A percentile compares a stretch with the other conserved stretches of the same genome.
phyloP scores from a whole-genome alignment of 2,888 invertebrate species.

The Ochropleura leucogaster region DNA sequence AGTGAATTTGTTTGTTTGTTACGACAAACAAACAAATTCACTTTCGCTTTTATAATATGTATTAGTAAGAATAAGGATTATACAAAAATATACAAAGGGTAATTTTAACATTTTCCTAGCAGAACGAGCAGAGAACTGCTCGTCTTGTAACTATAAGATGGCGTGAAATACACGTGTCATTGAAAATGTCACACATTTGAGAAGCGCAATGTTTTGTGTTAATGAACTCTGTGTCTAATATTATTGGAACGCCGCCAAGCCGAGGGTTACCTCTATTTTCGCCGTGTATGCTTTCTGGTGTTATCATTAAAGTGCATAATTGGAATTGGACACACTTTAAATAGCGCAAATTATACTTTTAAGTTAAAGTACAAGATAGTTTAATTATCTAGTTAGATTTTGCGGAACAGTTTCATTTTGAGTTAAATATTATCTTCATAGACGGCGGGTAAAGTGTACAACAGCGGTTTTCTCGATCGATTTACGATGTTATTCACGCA shows the following conservation, averaged over 20 bases:
- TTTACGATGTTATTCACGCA: slow-evolving; percentile 4
- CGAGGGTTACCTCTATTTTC: slow-evolving; percentile 7
- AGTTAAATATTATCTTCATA: slow-evolving; percentile 14
- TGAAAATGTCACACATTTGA: slow-evolving; percentile 44
- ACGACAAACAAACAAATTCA: no score
- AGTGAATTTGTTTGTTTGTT: no score
- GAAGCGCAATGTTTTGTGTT: slow-evolving; percentile 45
- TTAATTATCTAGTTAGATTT: not conserved
- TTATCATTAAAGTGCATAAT: slow-evolving; percentile 51
- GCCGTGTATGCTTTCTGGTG: slow-evolving; percentile 26
- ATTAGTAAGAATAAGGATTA: no score
- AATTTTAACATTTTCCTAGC: not conserved
- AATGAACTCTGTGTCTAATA: slow-evolving; percentile 50
- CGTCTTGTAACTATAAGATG: not conserved
- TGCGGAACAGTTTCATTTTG: slow-evolving; percentile 21
- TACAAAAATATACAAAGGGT: not conserved
- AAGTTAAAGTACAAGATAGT: slow-evolving; percentile 9
- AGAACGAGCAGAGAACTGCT: not conserved
- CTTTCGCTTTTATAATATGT: no score
- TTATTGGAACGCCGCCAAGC: slow-evolving; percentile 55
- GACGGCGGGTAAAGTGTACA: not conserved
- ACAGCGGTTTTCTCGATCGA: not conserved
- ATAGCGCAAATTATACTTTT: slow-evolving; percentile 24
- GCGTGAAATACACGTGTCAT: slow-evolving; percentile 16
- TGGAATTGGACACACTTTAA: not conserved